A percentile compares a stretch with the other conserved stretches of the same genome.
phyloP scores from a whole-genome alignment of 2,888 invertebrate species.

The Tenthredo amoena region DNA sequence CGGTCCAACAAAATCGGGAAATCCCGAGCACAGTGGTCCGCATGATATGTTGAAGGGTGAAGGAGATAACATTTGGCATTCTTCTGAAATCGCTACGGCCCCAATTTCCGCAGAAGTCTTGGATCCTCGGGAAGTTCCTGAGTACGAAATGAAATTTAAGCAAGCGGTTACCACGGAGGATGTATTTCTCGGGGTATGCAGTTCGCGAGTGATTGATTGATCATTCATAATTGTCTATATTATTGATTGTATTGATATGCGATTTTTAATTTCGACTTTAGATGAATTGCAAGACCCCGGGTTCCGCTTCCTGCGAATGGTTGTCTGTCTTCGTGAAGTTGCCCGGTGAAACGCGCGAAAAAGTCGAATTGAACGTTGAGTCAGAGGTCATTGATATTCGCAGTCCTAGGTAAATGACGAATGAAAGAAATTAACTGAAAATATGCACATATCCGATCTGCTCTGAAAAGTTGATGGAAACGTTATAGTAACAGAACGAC shows the following conservation, averaged over 20 bases:
- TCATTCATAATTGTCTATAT: neutral
- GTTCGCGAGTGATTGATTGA: constrained; percentile 4
- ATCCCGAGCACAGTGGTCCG: constrained; percentile 63
- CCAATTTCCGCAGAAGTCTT: constrained; percentile 62
- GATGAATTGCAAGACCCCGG: constrained; percentile 90
- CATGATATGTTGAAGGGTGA: constrained; percentile 78
- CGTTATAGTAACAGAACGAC: neutral
- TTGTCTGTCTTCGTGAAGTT: constrained; percentile 89
- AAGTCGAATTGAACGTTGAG: constrained; percentile 85
- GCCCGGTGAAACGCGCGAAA: constrained; percentile 87
- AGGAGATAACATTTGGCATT: constrained; percentile 79
- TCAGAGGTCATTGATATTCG: constrained; percentile 75
- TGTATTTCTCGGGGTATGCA: constrained; percentile 87
- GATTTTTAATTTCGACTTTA: constrained; percentile 71
- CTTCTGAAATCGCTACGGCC: constrained; percentile 64
- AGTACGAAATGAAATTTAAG: constrained; percentile 90
- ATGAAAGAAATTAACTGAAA: constrained; percentile 76
- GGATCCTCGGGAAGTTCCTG: constrained; percentile 84
- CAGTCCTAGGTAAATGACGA: constrained; percentile 70
- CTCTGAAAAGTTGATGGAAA: neutral
- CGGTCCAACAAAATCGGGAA: constrained; percentile 64
- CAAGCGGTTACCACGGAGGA: constrained; percentile 93
- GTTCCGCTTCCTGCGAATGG: constrained; percentile 92
- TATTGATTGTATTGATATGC: neutral
- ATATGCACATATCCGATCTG: neutral